Conservation (phyloP, 2,888 invertebrate species). For the Dasysyrphus albostriatus region DNA sequence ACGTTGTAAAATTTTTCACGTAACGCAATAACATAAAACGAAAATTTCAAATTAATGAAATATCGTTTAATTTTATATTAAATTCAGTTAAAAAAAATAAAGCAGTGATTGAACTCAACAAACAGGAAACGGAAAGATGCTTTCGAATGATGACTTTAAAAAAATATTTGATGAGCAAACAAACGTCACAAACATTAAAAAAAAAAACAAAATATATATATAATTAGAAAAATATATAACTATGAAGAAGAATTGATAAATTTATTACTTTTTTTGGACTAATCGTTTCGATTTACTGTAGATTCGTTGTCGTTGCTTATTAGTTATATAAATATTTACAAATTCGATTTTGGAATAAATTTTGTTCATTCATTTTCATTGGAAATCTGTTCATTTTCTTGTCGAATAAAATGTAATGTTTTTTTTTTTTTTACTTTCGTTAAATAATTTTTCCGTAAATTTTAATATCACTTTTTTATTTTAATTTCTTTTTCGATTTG, state of each 20-base stretch:
- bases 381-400: slow-evolving; percentile 40
- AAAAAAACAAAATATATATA: slow-evolving; percentile 1
- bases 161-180: slow-evolving; percentile 60
- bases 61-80: background rate
- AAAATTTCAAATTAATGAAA: slow-evolving; percentile 40
- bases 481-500: slow-evolving; percentile 41
- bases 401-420: slow-evolving; percentile 48
- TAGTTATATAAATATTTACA: slow-evolving; percentile 78
- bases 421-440: slow-evolving; percentile 12
- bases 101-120: slow-evolving; percentile 63
- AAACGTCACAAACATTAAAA: slow-evolving; percentile 65
- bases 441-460: slow-evolving; percentile 50
- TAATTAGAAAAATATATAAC: background rate
- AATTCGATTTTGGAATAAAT: slow-evolving; percentile 62
- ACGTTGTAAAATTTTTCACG: slow-evolving; percentile 12
- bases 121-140: slow-evolving; percentile 61
- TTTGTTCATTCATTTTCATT: slow-evolving; percentile 22
- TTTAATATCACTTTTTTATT: slow-evolving; percentile 38
- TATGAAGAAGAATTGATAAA: slow-evolving; percentile 41
- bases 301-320: slow-evolving; percentile 65
- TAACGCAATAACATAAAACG: slow-evolving; percentile 40
- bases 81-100: slow-evolving; percentile 35
- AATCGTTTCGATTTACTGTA: slow-evolving; percentile 56
- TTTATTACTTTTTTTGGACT: slow-evolving; percentile 69
- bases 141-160: slow-evolving; percentile 34